These are phyloP conservation scores for Homarus americanus DNA, from an alignment of 1,140 invertebrate species.

Conservation along the genomic window DNA sequence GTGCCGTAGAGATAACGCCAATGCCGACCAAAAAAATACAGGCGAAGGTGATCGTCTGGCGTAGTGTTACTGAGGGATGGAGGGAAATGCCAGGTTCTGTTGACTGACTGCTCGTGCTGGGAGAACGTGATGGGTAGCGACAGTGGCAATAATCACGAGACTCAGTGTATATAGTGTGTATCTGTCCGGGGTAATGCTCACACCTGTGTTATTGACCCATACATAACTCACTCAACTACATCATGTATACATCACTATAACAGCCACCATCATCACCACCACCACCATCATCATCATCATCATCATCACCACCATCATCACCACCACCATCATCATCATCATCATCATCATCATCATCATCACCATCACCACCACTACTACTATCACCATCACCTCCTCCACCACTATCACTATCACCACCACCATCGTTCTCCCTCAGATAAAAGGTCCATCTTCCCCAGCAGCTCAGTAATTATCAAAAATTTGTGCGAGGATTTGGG, in stretches of 20 bases:
- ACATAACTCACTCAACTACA: background rate
- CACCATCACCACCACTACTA: background rate
- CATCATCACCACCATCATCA: background rate
- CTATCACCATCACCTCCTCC: background rate
- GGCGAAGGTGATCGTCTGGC: too few species aligned
- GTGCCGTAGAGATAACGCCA: too few species aligned
- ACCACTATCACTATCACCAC: background rate
- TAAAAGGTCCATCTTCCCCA: background rate
- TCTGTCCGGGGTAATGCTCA: background rate
- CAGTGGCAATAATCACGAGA: too few species aligned
- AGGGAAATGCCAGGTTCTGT: too few species aligned
- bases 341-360: background rate
- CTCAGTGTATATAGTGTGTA: too few species aligned
- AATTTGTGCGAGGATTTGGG: background rate
- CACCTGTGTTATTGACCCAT: background rate
- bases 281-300: background rate
- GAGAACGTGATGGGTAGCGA: too few species aligned
- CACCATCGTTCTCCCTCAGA: background rate
- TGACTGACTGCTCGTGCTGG: too few species aligned
- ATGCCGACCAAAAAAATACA: too few species aligned
- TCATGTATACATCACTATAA: background rate
- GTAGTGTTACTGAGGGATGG: too few species aligned
- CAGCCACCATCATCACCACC: background rate
- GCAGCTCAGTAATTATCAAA: slow-evolving; percentile 6
- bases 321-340: background rate